Conservation (phyloP, 2,888 invertebrate genomes). For the Lepidonotus clava region DNA sequence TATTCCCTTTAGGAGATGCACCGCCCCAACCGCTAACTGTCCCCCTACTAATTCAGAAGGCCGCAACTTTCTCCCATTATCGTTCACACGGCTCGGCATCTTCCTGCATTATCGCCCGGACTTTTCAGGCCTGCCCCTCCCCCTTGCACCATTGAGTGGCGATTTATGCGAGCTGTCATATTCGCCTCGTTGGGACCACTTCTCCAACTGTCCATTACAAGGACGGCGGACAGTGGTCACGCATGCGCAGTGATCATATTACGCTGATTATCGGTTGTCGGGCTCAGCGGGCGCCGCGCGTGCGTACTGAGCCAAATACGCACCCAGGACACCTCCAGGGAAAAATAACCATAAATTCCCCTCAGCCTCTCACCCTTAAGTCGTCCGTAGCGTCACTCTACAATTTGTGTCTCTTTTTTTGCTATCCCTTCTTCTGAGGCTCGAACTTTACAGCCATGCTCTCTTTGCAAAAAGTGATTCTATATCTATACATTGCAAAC, state of each 20-base stretch:
- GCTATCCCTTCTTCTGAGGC: too few species aligned
- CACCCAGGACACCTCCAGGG: neutral
- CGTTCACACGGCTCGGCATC: neutral
- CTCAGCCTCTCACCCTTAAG: neutral
- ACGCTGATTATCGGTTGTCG: constrained; percentile 22
- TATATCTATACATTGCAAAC: too few species aligned
- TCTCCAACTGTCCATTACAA: neutral
- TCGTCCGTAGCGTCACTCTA: neutral
- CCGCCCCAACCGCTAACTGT: neutral
- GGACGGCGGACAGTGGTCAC: constrained; percentile 31
- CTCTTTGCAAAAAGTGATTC: too few species aligned
- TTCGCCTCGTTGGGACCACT: neutral
- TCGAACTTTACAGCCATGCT: too few species aligned
- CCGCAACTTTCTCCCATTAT: constrained; percentile 10
- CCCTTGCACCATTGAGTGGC: neutral
- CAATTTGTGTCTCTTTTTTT: neutral
- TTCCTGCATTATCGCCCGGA: neutral
- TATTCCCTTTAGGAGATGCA: neutral
- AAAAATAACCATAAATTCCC: constrained; percentile 33
- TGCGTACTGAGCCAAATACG: constrained; percentile 19
- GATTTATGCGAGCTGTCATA: constrained; percentile 13
- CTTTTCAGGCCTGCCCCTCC: neutral
- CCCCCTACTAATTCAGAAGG: constrained; percentile 6
- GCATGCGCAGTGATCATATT: constrained; percentile 47
- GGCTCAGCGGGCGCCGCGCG: neutral